Conservation (phyloP, 2,113 vertebrate species). For the Pseudorasbora parva region DNA sequence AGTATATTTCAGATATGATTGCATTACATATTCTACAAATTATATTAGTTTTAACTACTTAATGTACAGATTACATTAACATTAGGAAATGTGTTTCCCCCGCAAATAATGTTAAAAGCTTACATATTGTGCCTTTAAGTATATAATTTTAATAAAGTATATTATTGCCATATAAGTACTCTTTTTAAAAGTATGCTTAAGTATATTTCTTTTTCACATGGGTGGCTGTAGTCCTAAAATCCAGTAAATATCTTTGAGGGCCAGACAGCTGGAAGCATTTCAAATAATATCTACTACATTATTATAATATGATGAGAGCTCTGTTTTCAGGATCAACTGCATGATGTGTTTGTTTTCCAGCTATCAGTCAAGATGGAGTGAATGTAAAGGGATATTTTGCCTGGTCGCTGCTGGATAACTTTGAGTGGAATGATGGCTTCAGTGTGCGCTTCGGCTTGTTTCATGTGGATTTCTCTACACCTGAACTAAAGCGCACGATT, state of each 20-base stretch:
- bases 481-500: constrained; percentile 65
- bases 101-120: no score
- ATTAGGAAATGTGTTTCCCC: no score
- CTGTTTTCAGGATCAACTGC: not conserved
- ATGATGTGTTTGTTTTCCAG: constrained; percentile 60
- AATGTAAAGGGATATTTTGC: constrained; percentile 74
- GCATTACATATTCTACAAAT: no score
- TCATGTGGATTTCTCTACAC: constrained; percentile 77
- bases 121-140: not conserved
- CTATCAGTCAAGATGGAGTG: constrained; percentile 71
- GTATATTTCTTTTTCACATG: not conserved
- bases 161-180: not conserved
- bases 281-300: not conserved
- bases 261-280: not conserved
- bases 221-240: not conserved
- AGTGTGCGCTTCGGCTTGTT: constrained; percentile 80
- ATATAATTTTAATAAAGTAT: not conserved
- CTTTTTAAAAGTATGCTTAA: not conserved
- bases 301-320: not conserved
- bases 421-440: constrained; percentile 80
- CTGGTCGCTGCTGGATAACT: constrained; percentile 83
- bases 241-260: not conserved
- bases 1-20: no score
- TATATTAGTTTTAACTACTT: no score
- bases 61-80: no score